These are phyloP conservation scores for Lepidochrysops patricia DNA, from an alignment of 2,888 invertebrate species.

Conservation along the genomic window DNA sequence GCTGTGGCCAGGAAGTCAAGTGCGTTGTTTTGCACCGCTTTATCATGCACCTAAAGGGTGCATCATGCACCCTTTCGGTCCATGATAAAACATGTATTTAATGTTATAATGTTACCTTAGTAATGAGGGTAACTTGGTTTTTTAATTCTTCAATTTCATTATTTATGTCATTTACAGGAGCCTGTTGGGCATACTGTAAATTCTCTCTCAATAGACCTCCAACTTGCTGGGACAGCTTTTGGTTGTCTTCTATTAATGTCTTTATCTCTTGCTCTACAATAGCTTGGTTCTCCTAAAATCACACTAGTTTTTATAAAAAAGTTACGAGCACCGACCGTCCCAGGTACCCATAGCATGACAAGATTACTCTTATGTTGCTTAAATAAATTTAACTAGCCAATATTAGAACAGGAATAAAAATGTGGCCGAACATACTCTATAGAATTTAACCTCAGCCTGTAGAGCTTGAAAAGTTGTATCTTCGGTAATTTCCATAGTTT, in stretches of 20 bases:
- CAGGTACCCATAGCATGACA: too few species aligned
- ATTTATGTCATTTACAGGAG: conserved; percentile 34
- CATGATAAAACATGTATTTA: neutral
- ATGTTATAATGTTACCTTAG: conserved; percentile 36
- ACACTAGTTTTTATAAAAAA: too few species aligned
- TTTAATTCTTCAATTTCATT: conserved; percentile 50
- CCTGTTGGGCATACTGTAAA: conserved; percentile 39
- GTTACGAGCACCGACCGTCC: too few species aligned
- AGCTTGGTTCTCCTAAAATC: conserved; percentile 53
- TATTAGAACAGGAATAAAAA: neutral
- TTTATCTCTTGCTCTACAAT: conserved; percentile 57
- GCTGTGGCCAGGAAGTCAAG: too few species aligned
- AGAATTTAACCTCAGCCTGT: conserved; percentile 62
- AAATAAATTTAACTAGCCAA: too few species aligned
- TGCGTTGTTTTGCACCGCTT: too few species aligned
- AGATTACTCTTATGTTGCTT: too few species aligned
- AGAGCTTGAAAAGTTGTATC: conserved; percentile 40
- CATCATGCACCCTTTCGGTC: too few species aligned
- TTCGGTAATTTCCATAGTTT: conserved; percentile 33
- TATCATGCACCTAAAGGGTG: neutral
- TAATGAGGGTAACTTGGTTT: conserved; percentile 47
- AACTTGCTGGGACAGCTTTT: conserved; percentile 60
- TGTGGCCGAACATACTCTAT: conserved; percentile 45
- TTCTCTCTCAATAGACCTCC: conserved; percentile 52
- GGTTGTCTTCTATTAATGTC: conserved; percentile 56